Percentiles rank a stretch among this genome's conserved stretches.
Evolutionary conservation across 1,140 invertebrate species (phyloP).

Genomic region (Carposina sasakii): DNA sequence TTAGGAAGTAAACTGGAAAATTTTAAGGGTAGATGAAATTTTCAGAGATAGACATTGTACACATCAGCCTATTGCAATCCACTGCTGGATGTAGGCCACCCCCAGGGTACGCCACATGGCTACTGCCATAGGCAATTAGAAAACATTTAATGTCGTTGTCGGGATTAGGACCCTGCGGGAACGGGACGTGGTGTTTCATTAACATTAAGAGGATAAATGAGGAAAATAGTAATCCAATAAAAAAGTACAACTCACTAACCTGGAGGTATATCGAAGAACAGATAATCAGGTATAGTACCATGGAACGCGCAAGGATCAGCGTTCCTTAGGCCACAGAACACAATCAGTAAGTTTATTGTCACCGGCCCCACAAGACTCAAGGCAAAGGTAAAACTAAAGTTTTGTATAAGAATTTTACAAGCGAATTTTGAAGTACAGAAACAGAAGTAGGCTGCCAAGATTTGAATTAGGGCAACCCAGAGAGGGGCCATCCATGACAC

Average conservation of each 20-base stretch:
- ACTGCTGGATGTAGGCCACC: no score
- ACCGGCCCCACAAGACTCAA: slow-evolving; percentile 93
- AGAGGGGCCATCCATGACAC: slow-evolving; percentile 78
- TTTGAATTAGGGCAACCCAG: slow-evolving; percentile 86
- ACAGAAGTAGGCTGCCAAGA: slow-evolving; percentile 85
- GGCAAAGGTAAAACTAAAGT: slow-evolving; percentile 96
- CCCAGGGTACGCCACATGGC: no score
- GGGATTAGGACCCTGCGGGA: no score
- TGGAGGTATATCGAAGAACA: slow-evolving; percentile 91
- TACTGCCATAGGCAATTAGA: no score
- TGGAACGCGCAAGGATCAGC: slow-evolving; percentile 90
- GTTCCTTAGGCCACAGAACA: slow-evolving; percentile 87
- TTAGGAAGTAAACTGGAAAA: slow-evolving; percentile 80
- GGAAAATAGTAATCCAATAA: no score
- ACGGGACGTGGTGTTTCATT: no score
- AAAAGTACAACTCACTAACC: slow-evolving; percentile 30
- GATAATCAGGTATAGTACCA: slow-evolving; percentile 85
- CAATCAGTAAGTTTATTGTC: slow-evolving; percentile 88
- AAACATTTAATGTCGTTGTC: no score
- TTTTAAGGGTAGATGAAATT: neutral
- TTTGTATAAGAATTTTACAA: slow-evolving; percentile 96
- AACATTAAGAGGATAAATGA: no score
- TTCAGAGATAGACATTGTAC: no score
- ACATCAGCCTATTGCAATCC: no score
- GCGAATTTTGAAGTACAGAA: slow-evolving; percentile 94